Evolutionary conservation across 1,140 invertebrate species (phyloP), one percentile per base, ranked within the genome.

Genomic region (Ostrea edulis): DNA sequence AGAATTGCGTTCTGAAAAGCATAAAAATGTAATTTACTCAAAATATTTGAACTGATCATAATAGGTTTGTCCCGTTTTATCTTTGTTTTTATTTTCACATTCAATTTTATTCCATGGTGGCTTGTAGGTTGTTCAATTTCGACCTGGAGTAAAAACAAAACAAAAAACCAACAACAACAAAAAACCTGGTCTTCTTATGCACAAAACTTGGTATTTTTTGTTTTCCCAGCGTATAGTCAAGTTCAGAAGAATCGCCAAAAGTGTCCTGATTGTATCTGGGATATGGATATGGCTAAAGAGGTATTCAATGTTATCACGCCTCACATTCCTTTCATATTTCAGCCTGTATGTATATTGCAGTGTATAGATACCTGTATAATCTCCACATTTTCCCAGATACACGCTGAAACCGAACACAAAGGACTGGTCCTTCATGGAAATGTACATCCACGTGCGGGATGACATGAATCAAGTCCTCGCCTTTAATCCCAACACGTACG

Each of bases 401-500:
- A 89, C 90, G 1, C 71, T 85, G 9, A 83, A 88, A 82, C 88
- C 88, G 3, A 87, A 89, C 53, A 90, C 87, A 0, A 87, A 77
- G 17, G 82, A 89, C 8, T 92, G 91, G 92, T 92, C 92, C 0
- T 91, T 90, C 62, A 88, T 91, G 87, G 92, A 92, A 71, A 91
- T 91, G 91, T 91, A 92, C n/a, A 88, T 92, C 20, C 90, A 92
- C 62, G 68, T 92, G 20, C 86, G 90, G 25, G 90, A 91, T 82
- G 89, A 90, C 20, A 82, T 92, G 29, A 90, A 90, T 22, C 84
- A 92, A n/a, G 22, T 89, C 8, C 62, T 92, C 29, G 90, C 91
- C 7, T 92, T 92, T 83, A 92, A 91, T 71, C 89, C 89, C 0
- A 86, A 91, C 20, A 90, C 84, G 9, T 92, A 90, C 86, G 89